These are phyloP conservation scores for Engystomops pustulosus DNA, from an alignment of 2,113 vertebrate species.

Conservation along the genomic window DNA sequence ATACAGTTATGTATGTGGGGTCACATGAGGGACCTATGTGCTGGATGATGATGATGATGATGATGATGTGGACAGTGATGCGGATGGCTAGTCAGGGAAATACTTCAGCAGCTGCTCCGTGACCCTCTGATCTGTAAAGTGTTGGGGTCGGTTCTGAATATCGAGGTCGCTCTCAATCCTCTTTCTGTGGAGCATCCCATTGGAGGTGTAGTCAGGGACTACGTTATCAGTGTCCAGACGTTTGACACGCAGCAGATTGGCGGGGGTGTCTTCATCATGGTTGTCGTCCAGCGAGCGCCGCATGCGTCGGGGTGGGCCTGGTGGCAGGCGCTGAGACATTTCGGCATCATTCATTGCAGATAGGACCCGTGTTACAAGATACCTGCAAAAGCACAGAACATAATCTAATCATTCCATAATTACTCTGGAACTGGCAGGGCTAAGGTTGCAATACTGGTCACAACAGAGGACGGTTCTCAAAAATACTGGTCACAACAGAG, in stretches of 20 bases:
- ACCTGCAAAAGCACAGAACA: conserved; percentile 3
- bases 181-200: conserved; percentile 33
- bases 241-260: conserved; percentile 50
- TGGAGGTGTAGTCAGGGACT: conserved; percentile 12
- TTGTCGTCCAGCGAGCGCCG: conserved; percentile 33
- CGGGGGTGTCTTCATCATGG: neutral
- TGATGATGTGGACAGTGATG: neutral
- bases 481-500: too few relatives aligned
- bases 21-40: neutral
- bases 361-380: conserved; percentile 40
- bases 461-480: too few relatives aligned
- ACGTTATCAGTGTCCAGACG: conserved; percentile 19
- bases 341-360: conserved; percentile 51
- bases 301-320: conserved; percentile 11
- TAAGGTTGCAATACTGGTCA: too few relatives aligned
- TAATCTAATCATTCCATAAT: neutral
- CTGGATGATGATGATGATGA: neutral
- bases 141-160: neutral
- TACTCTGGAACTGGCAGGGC: too few relatives aligned
- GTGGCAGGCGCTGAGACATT: conserved; percentile 31
- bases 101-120: conserved; percentile 49
- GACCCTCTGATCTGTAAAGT: conserved; percentile 27
- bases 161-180: neutral
- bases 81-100: conserved; percentile 30
- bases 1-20: neutral